These are phyloP conservation scores for Psophia crepitans DNA, from an alignment of 2,113 vertebrate genomes.

Conservation along the genomic window DNA sequence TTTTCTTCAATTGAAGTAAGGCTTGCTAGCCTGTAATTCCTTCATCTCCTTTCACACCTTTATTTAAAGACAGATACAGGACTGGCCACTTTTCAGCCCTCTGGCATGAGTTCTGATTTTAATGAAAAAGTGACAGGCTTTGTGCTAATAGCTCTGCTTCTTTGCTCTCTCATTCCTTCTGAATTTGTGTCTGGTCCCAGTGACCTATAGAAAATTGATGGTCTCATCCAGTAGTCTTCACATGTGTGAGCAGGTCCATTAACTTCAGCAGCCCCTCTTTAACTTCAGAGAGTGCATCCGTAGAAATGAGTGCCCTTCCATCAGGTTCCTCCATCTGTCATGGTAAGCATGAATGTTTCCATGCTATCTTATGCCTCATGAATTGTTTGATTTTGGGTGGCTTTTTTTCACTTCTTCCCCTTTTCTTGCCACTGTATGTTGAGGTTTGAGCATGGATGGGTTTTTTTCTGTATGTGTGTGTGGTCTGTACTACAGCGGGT, in stretches of 20 bases:
- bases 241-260: neutral
- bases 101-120: slow-evolving; percentile 35
- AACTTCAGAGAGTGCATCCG: neutral
- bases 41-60: slow-evolving; percentile 26
- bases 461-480: neutral
- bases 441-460: neutral
- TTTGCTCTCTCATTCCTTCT: slow-evolving; percentile 29
- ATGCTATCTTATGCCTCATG: neutral
- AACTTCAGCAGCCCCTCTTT: slow-evolving; percentile 10
- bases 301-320: neutral
- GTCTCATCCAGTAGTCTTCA: slow-evolving; percentile 24
- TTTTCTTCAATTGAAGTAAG: slow-evolving; percentile 26
- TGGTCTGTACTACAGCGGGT: neutral
- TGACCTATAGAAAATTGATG: slow-evolving; percentile 39
- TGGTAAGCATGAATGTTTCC: neutral
- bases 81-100: slow-evolving; percentile 24
- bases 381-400: neutral
- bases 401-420: neutral
- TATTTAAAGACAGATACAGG: slow-evolving; percentile 29
- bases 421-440: neutral
- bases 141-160: slow-evolving; percentile 51
- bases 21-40: slow-evolving; percentile 2
- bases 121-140: slow-evolving; percentile 52
- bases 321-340: neutral
- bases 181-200: slow-evolving; percentile 41